Evolutionary conservation across 2,888 invertebrate species (phyloP), one percentile per base, ranked within the genome.

Genomic region (Amphipyra berbera): DNA sequence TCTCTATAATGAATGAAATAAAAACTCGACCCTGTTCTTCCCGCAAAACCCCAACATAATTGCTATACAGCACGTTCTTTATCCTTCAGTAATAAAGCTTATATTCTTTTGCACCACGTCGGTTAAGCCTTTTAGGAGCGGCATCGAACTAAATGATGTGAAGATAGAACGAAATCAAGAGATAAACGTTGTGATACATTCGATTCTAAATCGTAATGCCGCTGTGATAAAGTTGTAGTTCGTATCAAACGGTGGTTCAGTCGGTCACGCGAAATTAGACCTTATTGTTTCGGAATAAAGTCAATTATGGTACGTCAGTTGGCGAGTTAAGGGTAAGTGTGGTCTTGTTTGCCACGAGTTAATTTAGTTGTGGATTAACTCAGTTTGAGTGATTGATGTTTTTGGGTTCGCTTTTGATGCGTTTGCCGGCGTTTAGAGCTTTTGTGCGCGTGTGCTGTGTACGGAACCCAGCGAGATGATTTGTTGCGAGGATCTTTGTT

Each of bases 331-430:
- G 90, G 91, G 90, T 82, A 85, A 81, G 82, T 79, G 82, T 84
- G 87, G 69, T 71, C 67, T 79, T 79, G 79, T 90, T 91, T 91
- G 89, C 86, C 81, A 84, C 84, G 88, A 91, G 93, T 92, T 93
- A 94, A 94, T 94, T 93, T 93, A 91, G 94, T 93, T 93, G 90
- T 83, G 90, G 92, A 93, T 93, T 91, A 93, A 92, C 88, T 91
- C 87, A 84, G 89, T 91, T 89, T 89, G 91, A 91, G 89, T 92
- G 93, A 94, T 92, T 91, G 93, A 93, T 93, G 93, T 91, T 90
- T 91, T 89, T 89, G 88, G 88, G 81, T 68, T 82, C 80, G 81
- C 81, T 83, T 82, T 84, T 84, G 87, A 86, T 85, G 86, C 77
- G 82, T 84, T 81, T 79, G 74, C 76, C 76, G 78, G 79, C 76